Base-by-base conservation (phyloP, 2,888 invertebrate genomes). In the Orthosia incerta region DNA sequence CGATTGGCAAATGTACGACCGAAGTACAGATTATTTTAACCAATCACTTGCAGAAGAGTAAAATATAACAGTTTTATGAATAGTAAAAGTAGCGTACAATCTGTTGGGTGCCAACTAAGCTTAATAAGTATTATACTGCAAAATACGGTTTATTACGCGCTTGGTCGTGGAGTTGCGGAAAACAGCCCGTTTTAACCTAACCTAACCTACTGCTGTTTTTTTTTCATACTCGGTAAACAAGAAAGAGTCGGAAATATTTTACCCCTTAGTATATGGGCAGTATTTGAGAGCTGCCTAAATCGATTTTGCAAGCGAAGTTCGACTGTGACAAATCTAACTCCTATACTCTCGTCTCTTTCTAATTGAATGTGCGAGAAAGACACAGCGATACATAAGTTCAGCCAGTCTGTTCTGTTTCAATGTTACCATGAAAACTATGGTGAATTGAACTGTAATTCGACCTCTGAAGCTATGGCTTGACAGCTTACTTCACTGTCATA, bases 91-190 rank as follows among this genome's bases (percentile, higher is more conserved):
- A 7, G 26, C 26, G 26, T 13, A 26, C 4, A 50, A 45, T 26
- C 13, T 62, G 74, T 46, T 16, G 53, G 20, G 51, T 20, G 23
- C 73, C 72, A 61, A 73, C 39, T 45, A 23, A 55, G 4, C 7
- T 26, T 45, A 26, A 26, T 70, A 16, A 7, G 31, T 31, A 31
- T 31, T 31, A 45, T n/a, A 26, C n/a, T n/a, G n/a, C n/a, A n/a
- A n/a, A n/a, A n/a, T n/a, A n/a, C n/a, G n/a, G n/a, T n/a, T n/a
- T n/a, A n/a, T n/a, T n/a, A n/a, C n/a, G n/a, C n/a, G n/a, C n/a
- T n/a, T n/a, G n/a, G n/a, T n/a, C n/a, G n/a, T n/a, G n/a, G n/a
- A n/a, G n/a, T n/a, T n/a, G n/a, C n/a, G n/a, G n/a, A n/a, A n/a
- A n/a, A n/a, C n/a, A n/a, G n/a, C n/a, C n/a, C n/a, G n/a, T n/a